These are phyloP conservation scores for Chlorospingus flavigularis DNA, from an alignment of 2,797 vertebrate species.

Conservation along the genomic window DNA sequence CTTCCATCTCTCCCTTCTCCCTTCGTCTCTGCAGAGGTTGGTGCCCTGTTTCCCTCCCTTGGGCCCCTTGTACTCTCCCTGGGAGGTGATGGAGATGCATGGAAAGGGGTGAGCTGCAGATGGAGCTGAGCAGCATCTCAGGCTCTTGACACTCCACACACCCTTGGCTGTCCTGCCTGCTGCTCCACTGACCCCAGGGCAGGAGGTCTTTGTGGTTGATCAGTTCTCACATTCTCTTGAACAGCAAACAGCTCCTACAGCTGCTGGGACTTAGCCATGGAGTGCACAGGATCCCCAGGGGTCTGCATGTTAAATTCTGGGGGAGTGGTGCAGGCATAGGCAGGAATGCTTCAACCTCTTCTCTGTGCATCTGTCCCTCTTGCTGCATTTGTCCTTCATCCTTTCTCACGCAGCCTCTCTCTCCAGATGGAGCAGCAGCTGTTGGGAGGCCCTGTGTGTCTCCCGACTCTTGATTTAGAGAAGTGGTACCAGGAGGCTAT, in stretches of 20 bases:
- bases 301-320: not conserved
- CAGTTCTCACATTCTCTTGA: not conserved
- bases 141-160: rapidly evolving
- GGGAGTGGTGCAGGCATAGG: not conserved
- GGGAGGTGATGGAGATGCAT: not conserved
- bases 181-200: not conserved
- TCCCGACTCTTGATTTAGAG: constrained; percentile 86
- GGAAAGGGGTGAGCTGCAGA: not conserved
- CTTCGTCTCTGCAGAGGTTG: constrained; percentile 84
- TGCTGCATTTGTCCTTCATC: not conserved
- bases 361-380: not conserved
- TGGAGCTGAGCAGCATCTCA: not conserved
- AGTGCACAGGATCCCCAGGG: not conserved
- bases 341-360: not conserved
- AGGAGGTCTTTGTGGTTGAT: not conserved
- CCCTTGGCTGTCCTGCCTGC: not conserved
- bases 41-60: constrained; percentile 56
- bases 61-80: rapidly evolving
- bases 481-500: constrained; percentile 91
- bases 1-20: constrained; percentile 67
- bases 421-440: constrained; percentile 72
- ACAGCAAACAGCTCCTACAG: not conserved
- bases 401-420: not conserved
- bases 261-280: not conserved
- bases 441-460: constrained; percentile 70